phyloP scores from a whole-genome alignment of 2,888 invertebrate species.

The Mongoloraphidia duomilia region DNA sequence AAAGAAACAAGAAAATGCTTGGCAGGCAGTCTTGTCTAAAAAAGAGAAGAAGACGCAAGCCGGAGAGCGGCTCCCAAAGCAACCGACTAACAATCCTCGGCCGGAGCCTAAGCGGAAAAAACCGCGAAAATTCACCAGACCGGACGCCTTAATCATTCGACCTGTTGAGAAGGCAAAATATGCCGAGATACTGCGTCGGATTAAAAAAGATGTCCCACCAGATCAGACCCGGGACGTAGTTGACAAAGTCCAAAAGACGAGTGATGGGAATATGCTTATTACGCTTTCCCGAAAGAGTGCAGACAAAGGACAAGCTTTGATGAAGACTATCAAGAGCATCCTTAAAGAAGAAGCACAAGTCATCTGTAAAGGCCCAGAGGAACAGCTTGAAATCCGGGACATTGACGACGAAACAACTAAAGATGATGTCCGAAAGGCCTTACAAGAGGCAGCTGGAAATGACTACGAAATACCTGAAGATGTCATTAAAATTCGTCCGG shows the following conservation, averaged over 20 bases:
- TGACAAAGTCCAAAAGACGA: not conserved
- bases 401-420: conserved; percentile 9
- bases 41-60: not conserved
- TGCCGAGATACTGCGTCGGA: conserved; percentile 7
- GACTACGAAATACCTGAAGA: not conserved
- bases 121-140: not conserved
- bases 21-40: not conserved
- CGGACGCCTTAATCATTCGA: conserved; percentile 7
- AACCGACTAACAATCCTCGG: too few species aligned
- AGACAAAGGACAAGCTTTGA: not conserved
- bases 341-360: conserved; percentile 7
- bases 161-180: conserved; percentile 7
- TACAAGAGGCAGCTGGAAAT: not conserved
- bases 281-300: not conserved
- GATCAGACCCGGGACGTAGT: conserved; percentile 4
- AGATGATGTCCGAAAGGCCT: not conserved
- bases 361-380: conserved; percentile 6
- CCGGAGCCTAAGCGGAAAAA: not conserved
- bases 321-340: not conserved
- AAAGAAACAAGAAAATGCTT: not conserved
- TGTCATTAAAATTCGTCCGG: not conserved
- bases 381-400: conserved; percentile 10
- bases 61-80: not conserved
- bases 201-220: conserved; percentile 1
- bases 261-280: not conserved